A percentile compares a stretch with the other conserved stretches of the same genome.
phyloP scores from a whole-genome alignment of 2,888 invertebrate species.

The Cyclophora albipunctata region DNA sequence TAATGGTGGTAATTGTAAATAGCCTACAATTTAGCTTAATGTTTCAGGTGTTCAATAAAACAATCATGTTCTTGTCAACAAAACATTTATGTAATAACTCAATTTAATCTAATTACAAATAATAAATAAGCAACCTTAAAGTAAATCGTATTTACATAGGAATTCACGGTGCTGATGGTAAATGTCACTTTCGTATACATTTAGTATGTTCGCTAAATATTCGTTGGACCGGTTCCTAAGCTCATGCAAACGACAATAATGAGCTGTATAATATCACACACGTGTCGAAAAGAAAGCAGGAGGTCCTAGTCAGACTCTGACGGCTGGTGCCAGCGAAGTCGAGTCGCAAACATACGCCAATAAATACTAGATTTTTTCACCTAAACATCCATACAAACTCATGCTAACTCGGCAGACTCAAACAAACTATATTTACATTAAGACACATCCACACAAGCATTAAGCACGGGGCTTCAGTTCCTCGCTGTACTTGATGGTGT shows the following conservation, averaged over 20 bases:
- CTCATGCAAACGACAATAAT: conserved; percentile 21
- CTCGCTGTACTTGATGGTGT: conserved; percentile 70
- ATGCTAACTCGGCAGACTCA: conserved; percentile 24
- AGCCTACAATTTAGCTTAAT: too few species aligned
- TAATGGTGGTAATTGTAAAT: too few species aligned
- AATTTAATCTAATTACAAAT: conserved; percentile 42
- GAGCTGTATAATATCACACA: conserved; percentile 36
- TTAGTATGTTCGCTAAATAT: conserved; percentile 6
- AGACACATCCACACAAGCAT: conserved; percentile 24
- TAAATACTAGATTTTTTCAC: conserved; percentile 26
- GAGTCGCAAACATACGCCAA: conserved; percentile 6
- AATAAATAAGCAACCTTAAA: conserved; percentile 61
- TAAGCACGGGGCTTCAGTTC: conserved; percentile 57
- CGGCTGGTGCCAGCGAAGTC: conserved; percentile 1
- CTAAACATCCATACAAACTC: conserved; percentile 13
- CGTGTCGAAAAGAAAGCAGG: conserved; percentile 51
- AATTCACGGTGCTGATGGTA: conserved; percentile 42
- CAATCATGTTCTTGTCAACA: conserved; percentile 10
- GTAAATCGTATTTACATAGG: conserved; percentile 55
- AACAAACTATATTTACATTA: conserved; percentile 43
- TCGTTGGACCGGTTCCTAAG: conserved; percentile 25
- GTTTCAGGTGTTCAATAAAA: conserved; percentile 4
- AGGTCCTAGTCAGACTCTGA: conserved; percentile 41
- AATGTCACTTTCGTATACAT: conserved; percentile 17
- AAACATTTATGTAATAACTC: conserved; percentile 46